phyloP scores from a whole-genome alignment of 2,113 vertebrate species.

The Sakesphorus luctuosus region DNA sequence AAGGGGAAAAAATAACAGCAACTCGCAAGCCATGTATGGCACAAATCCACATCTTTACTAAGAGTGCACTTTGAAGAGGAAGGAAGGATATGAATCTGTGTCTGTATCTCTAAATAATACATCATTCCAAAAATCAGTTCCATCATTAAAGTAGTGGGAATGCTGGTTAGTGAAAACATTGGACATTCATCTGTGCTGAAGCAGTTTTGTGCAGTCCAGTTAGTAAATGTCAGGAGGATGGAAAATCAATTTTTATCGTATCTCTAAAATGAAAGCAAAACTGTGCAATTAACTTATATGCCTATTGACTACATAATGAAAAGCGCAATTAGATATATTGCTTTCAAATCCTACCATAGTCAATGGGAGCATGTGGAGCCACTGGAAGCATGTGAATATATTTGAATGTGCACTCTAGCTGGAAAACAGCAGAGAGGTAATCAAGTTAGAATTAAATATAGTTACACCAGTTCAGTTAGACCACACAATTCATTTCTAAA shows the following conservation, averaged over 20 bases:
- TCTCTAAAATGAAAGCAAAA: constrained; percentile 21
- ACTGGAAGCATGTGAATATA: not conserved
- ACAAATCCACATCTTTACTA: not conserved
- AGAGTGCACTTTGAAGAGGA: not conserved
- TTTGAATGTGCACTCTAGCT: not conserved
- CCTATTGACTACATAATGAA: constrained; percentile 49
- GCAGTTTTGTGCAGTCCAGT: not conserved
- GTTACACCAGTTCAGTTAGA: constrained; percentile 33
- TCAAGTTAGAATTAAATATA: constrained; percentile 57
- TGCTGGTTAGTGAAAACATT: not conserved
- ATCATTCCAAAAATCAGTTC: not conserved
- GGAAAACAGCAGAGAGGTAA: constrained; percentile 15
- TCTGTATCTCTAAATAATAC: not conserved
- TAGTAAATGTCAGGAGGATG: not conserved
- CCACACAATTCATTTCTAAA: constrained; percentile 33
- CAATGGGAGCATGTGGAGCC: not conserved
- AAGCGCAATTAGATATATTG: constrained; percentile 61
- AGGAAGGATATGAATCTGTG: not conserved
- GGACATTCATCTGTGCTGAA: not conserved
- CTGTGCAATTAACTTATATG: constrained; percentile 29
- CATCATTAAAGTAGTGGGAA: not conserved
- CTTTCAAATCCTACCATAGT: not conserved
- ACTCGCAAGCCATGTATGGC: not conserved
- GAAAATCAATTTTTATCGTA: constrained; percentile 31
- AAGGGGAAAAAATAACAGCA: not conserved